Conservation (phyloP, 2,888 invertebrate species). For the Leptogaster cylindrica region DNA sequence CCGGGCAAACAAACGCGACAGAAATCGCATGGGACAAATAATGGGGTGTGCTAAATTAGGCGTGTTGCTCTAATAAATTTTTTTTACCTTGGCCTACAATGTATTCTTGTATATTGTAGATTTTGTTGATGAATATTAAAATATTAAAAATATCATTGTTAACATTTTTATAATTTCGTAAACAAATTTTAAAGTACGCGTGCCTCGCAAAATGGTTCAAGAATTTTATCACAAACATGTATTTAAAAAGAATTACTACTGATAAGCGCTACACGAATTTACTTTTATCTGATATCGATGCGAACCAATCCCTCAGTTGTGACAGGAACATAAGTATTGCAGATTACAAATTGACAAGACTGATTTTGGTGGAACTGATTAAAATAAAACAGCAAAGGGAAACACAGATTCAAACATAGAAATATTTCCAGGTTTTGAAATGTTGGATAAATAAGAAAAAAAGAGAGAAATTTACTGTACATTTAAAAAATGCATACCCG, state of each 20-base stretch:
- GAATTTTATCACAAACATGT: neutral
- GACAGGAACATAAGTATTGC: neutral
- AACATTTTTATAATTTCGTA: neutral
- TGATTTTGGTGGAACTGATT: constrained; percentile 11
- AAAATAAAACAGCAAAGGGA: constrained; percentile 23
- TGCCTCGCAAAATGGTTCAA: constrained; percentile 1
- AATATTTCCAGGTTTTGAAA: too few relatives aligned
- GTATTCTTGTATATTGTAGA: too few relatives aligned
- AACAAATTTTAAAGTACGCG: neutral
- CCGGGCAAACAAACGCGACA: neutral
- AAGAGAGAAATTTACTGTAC: too few relatives aligned
- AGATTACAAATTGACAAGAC: constrained; percentile 9
- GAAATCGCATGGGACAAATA: neutral
- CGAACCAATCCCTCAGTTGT: neutral
- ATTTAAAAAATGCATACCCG: too few relatives aligned
- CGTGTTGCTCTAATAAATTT: constrained; percentile 3
- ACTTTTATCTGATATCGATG: constrained; percentile 8
- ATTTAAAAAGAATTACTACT: neutral
- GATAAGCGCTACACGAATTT: constrained; percentile 27
- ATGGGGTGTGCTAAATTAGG: neutral
- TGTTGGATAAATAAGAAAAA: too few relatives aligned
- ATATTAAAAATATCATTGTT: neutral
- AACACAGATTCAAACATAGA: too few relatives aligned
- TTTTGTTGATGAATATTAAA: neutral
- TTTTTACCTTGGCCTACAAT: neutral